Evolutionary conservation across 2,113 vertebrate species (phyloP), one percentile per base, ranked within the genome.

Genomic region (Mormoops blainvillei): DNA sequence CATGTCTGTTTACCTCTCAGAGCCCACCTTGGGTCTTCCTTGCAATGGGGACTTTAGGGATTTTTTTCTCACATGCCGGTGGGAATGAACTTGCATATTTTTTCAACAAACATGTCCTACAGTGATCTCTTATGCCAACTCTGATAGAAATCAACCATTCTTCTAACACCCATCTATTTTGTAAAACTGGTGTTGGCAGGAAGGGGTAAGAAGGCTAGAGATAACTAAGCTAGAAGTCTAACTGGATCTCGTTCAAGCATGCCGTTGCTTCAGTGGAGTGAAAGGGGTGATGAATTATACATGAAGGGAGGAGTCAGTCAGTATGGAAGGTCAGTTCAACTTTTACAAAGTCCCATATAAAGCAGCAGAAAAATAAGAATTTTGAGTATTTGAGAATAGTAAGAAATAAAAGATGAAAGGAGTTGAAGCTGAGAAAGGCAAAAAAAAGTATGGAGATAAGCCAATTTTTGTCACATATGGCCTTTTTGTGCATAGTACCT

Each of bases 131-230:
- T 67, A 19, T 15, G 15, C 81, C 83, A 74, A 28, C 26, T 70
- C 20, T n/a, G 91, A 50, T 7, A 87, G 71, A 87, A 95, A 58
- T 87, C 15, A 73, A 22, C 1, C 38, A 41, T 94, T 94, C 8
- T 67, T 13, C 20, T 65, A 56, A 94, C 0, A 63, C 6, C 33
- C 2, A 83, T 52, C 10, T 81, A 19, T 68, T 94, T 84, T 90
- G 24, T 36, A 84, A 94, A 86, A 58, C 1, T 77, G 28, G 16
- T 67, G 15, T 20, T 83, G 50, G 63, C 52, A 22, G 5, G 38
- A 65, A 22, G 1, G 18, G 15, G 36, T 22, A 45, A 87, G 38
- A 61, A 88, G 45, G 71, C 20, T 28, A 18, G 0, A 50, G 52
- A 7, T 56, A n/a, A 28, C 7, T 15, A 67, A 19, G 15, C 28